phyloP scores from a whole-genome alignment of 2,888 invertebrate species.

The Cerceris ruficornis region DNA sequence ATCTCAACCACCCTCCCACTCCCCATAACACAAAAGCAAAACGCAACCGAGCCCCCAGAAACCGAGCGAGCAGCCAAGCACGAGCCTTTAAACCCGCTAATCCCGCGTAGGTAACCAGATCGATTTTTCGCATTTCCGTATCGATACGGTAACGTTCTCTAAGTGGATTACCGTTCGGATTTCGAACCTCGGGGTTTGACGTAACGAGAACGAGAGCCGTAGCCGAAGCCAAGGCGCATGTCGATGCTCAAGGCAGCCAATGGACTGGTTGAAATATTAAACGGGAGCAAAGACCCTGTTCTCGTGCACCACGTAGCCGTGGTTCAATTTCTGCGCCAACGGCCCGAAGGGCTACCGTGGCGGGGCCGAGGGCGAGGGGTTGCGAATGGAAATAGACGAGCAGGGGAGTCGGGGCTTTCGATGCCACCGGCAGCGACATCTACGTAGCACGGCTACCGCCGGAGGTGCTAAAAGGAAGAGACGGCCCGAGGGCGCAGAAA shows the following conservation, averaged over 20 bases:
- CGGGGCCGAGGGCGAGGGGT: conserved; percentile 21
- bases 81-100: not conserved
- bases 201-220: conserved; percentile 52
- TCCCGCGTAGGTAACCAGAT: conserved; percentile 22
- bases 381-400: conserved; percentile 58
- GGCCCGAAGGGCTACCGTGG: conserved; percentile 21
- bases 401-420: conserved; percentile 38
- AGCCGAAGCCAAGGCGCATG: conserved; percentile 70
- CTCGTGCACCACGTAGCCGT: conserved; percentile 69
- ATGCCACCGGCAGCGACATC: conserved; percentile 60
- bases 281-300: conserved; percentile 80
- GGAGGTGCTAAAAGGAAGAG: conserved; percentile 38
- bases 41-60: no score
- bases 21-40: no score
- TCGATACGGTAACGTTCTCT: conserved; percentile 46
- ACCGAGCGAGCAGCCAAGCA: no score
- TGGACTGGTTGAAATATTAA: conserved; percentile 81
- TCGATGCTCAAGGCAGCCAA: conserved; percentile 78
- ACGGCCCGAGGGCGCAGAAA: not conserved
- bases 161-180: conserved; percentile 56
- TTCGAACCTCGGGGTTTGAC: conserved; percentile 48
- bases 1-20: no score
- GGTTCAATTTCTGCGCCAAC: conserved; percentile 66
- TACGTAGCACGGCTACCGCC: conserved; percentile 48
- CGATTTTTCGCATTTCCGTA: conserved; percentile 58